These are phyloP conservation scores for Cabera pusaria DNA, from an alignment of 2,888 invertebrate genomes.

Conservation along the genomic window DNA sequence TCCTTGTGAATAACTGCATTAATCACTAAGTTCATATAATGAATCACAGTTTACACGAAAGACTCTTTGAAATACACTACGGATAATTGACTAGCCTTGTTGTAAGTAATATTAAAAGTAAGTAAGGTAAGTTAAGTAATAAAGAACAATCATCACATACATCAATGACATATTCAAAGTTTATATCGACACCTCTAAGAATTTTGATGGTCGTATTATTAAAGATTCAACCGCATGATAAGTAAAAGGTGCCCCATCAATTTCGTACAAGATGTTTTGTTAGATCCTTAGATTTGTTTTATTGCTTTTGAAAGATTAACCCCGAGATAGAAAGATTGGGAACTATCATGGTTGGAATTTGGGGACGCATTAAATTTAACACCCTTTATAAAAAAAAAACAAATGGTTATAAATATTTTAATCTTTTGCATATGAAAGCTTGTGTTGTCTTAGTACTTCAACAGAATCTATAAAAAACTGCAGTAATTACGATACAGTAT, in stretches of 20 bases:
- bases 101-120: no score
- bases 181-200: slow-evolving; percentile 82
- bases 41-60: no score
- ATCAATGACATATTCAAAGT: slow-evolving; percentile 59
- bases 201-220: slow-evolving; percentile 72
- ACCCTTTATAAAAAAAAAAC: slow-evolving; percentile 48
- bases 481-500: no score
- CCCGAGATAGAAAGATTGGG: slow-evolving; percentile 74
- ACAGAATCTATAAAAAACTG: no score
- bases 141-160: slow-evolving; percentile 47
- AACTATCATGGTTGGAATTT: slow-evolving; percentile 60
- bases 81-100: no score
- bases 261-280: slow-evolving; percentile 79
- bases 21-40: no score
- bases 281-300: slow-evolving; percentile 77
- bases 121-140: no score
- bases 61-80: no score
- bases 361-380: slow-evolving; percentile 67
- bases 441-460: no score
- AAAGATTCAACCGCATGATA: slow-evolving; percentile 70
- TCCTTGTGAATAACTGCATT: no score
- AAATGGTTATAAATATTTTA: slow-evolving; percentile 4
- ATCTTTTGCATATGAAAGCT: background rate
- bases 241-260: slow-evolving; percentile 73
- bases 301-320: slow-evolving; percentile 77